Evolutionary conservation across 2,113 vertebrate species (phyloP).

Genomic region (Pedionomus torquatus): DNA sequence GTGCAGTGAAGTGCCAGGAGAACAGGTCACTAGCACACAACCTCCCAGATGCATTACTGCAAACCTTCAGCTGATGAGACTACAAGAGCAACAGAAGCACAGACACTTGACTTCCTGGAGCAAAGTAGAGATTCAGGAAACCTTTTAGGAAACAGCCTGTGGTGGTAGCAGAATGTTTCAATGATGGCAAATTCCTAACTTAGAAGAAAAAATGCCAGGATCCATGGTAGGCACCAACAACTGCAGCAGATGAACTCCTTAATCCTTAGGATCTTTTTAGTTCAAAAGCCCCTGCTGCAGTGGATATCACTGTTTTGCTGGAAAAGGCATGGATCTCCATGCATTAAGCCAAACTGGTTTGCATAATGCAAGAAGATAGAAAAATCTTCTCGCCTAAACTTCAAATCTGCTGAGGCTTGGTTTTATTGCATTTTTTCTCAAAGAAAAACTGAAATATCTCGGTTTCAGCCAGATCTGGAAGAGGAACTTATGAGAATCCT

Average conservation of each 20-base stretch:
- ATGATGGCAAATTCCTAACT: background rate
- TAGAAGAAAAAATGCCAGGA: background rate
- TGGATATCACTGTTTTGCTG: background rate
- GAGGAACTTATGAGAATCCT: background rate
- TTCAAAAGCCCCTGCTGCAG: background rate
- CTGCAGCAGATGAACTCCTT: background rate
- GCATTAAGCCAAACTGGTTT: background rate
- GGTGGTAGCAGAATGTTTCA: background rate
- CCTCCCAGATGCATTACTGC: background rate
- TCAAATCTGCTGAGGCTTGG: background rate
- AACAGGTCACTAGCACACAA: background rate
- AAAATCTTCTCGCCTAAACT: background rate
- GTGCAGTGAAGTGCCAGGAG: background rate
- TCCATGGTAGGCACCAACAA: background rate
- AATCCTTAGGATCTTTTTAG: background rate
- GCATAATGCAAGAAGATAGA: background rate
- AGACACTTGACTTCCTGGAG: background rate
- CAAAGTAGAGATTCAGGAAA: background rate
- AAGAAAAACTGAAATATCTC: background rate
- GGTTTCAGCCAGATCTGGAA: background rate
- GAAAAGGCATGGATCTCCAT: background rate
- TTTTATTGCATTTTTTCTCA: background rate
- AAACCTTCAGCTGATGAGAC: background rate
- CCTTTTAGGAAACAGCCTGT: background rate
- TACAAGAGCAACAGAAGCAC: background rate